phyloP scores from a whole-genome alignment of 2,113 vertebrate genomes.

The Petrocephalus microphthalmus region DNA sequence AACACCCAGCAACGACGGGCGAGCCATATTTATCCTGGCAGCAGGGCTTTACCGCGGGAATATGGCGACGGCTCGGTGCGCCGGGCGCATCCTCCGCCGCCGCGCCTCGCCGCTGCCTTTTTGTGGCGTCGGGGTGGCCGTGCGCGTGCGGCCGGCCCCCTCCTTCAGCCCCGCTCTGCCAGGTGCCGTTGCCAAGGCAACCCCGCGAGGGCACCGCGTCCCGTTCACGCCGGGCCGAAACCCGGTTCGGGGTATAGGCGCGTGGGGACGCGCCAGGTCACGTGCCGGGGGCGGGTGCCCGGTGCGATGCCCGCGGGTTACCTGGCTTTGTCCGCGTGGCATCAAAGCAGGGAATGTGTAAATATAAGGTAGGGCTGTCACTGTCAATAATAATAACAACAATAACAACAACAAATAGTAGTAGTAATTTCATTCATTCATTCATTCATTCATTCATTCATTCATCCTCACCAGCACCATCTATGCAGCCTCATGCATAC shows the following conservation, averaged over 20 bases:
- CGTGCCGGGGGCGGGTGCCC: not conserved
- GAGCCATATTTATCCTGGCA: not conserved
- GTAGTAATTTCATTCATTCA: not conserved
- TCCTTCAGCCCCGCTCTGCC: not conserved
- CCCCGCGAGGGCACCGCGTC: slow-evolving; percentile 2
- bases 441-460: too few species aligned
- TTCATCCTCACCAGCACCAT: not conserved
- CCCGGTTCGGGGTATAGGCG: not conserved
- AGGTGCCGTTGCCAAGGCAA: slow-evolving; percentile 33
- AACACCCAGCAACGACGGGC: not conserved
- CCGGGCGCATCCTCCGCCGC: too few species aligned
- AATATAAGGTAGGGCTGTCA: not conserved
- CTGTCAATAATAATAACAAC: not conserved
- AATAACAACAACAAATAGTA: too few species aligned
- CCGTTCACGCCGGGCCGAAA: not conserved
- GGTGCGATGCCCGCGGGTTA: not conserved
- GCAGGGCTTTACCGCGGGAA: not conserved
- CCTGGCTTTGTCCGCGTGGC: not conserved
- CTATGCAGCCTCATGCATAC: too few species aligned
- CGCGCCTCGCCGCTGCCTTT: not conserved
- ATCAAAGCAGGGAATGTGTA: not conserved
- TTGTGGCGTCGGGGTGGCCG: not conserved
- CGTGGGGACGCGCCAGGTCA: not conserved
- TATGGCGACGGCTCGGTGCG: not conserved
- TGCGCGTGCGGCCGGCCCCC: not conserved